Base-by-base conservation (phyloP, 1,140 invertebrate species). In the Pristionchus pacificus region DNA sequence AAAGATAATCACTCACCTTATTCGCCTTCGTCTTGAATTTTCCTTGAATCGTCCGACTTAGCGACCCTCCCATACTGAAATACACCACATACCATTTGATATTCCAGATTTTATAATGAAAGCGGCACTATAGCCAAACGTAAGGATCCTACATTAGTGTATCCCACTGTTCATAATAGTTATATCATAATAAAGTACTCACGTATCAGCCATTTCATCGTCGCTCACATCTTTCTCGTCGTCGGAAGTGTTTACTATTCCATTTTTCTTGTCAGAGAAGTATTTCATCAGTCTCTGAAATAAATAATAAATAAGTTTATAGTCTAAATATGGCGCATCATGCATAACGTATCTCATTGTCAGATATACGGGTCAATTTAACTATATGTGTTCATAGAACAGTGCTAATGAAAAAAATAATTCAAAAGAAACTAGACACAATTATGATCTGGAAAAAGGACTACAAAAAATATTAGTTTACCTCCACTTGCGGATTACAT, bases 401-500 rank as follows among this genome's bases (percentile, higher is more conserved):
- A n/a, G n/a, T n/a, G n/a, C n/a, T n/a, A n/a, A n/a, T n/a, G n/a
- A n/a, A n/a, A n/a, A n/a, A n/a, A n/a, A n/a, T n/a, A n/a, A n/a
- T n/a, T n/a, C n/a, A n/a, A n/a, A n/a, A n/a, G n/a, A n/a, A n/a
- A n/a, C n/a, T n/a, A n/a, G n/a, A n/a, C n/a, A n/a, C n/a, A n/a
- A n/a, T n/a, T n/a, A n/a, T n/a, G n/a, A n/a, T n/a, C n/a, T 49
- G 6, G 38, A 10, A 49, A 19, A 49, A 10, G 38, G 38, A 49
- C 38, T 2, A n/a, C 15, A 55, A 19, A 13, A n/a, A 27, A 57
- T n/a, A 27, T 14, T 19, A 24, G 55, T 38, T 24, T 10, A 66
- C 65, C 25, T 66, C 65, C 19, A 66, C 65, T 55, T 66, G 31
- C 3, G 65, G 65, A 25, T 66, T 66, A 25, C 13, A 66, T 25